Evolutionary conservation across 2,797 vertebrate genomes (phyloP).

Genomic region (Myotis pilosus): DNA sequence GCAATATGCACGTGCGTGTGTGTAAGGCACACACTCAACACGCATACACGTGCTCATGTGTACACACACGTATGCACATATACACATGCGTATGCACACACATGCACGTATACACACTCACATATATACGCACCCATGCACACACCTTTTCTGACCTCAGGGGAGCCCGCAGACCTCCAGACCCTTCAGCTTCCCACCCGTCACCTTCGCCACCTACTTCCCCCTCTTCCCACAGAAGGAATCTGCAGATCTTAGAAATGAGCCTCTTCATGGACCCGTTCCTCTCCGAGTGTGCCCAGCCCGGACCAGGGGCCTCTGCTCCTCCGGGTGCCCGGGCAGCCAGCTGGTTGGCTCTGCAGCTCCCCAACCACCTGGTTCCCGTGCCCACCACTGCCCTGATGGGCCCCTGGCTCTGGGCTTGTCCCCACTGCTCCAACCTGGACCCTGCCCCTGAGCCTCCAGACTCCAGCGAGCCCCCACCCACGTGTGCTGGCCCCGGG

Average conservation of each 20-base stretch:
- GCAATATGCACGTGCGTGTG: fast-evolving
- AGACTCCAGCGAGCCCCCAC: not conserved
- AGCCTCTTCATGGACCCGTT: too few species aligned
- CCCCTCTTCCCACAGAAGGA: not conserved
- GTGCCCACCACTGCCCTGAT: not conserved
- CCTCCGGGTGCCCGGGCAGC: not conserved
- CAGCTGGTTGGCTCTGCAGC: not conserved
- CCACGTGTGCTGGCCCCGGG: not conserved
- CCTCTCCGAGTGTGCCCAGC: not conserved
- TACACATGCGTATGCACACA: too few species aligned
- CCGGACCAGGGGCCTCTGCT: fast-evolving
- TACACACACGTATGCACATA: fast-evolving
- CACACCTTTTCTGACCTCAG: not conserved
- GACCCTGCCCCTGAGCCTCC: not conserved
- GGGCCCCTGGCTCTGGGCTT: not conserved
- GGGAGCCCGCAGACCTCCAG: not conserved
- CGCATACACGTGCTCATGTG: too few species aligned
- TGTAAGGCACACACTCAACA: too few species aligned
- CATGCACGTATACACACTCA: fast-evolving
- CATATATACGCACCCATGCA: fast-evolving
- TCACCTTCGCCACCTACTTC: fast-evolving
- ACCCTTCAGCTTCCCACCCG: not conserved
- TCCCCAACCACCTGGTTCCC: not conserved
- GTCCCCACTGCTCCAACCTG: not conserved
- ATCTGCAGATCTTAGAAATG: not conserved